Evolutionary conservation across 1,140 invertebrate species (phyloP), one percentile per base, ranked within the genome.

Genomic region (Pseudobourletiella spinata): DNA sequence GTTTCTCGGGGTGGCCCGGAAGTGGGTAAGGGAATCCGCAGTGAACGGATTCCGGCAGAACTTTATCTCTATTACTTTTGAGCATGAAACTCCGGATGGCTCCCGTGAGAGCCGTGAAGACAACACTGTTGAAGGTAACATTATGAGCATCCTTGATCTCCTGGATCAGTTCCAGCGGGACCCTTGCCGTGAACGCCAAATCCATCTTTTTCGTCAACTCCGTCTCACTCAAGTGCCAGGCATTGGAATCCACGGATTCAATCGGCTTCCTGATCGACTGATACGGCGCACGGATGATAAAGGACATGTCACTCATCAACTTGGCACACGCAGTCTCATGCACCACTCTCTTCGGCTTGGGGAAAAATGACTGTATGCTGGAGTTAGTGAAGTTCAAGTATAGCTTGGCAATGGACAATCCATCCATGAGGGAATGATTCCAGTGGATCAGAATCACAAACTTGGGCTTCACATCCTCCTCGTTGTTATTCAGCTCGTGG

Each of bases 1-100:
- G 35, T 54, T 58, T 64, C 20, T 58, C 56, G 25, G 62, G 62
- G 55, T 64, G 62, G 28, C 43, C 32, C 26, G 62, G 62, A 20
- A 56, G 42, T 14, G 62, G 62, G n/a, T 35, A 56, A 18, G 62
- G 56, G 3, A 44, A 29, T 25, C 48, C 57, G 28, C 56, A 44
- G 55, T 39, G 30, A 29, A 64, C 55, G 20, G 30, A 51, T 2
- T 52, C 32, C 2, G 62, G 62, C 20, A 64, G 26, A 24, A 30
- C 48, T 39, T 59, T 59, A 20, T 55, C 62, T 8, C 52, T 15
- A 18, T 39, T 55, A 24, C 46, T 59, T 6, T 24, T 29, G 20
- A 64, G 28, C 56, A 64, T 58, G 55, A 43, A 59, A 32, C 55
- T 52, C 24, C 62, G 11, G 2, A 64, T 39, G 11, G 54, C 57